phyloP scores from a whole-genome alignment of 2,113 vertebrate species.

The Sturnus vulgaris region DNA sequence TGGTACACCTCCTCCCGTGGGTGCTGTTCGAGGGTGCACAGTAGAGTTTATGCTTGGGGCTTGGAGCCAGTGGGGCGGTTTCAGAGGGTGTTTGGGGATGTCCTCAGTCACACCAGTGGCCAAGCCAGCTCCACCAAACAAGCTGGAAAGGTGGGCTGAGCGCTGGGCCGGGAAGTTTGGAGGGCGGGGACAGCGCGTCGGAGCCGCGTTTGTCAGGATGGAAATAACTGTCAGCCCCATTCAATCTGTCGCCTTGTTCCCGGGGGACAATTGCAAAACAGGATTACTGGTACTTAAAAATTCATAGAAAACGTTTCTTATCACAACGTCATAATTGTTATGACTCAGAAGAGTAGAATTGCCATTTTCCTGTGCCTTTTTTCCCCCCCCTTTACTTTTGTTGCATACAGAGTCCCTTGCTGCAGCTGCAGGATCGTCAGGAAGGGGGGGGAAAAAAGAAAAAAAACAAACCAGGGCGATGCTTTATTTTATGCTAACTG shows the following conservation, averaged over 20 bases:
- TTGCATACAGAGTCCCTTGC: constrained; percentile 73
- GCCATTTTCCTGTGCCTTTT: constrained; percentile 73
- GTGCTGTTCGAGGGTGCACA: accelerated
- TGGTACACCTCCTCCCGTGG: accelerated
- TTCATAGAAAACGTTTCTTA: constrained; percentile 77
- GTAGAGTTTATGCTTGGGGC: accelerated
- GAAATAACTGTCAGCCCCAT: constrained; percentile 61
- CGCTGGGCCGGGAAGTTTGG: constrained; percentile 17
- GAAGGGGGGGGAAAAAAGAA: background rate
- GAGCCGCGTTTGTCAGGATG: constrained; percentile 31
- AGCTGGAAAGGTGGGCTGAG: constrained; percentile 21
- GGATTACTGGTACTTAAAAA: constrained; percentile 76
- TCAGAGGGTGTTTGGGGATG: background rate
- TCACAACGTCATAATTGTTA: constrained; percentile 75
- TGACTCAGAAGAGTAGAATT: constrained; percentile 78
- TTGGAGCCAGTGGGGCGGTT: background rate
- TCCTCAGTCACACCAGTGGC: background rate
- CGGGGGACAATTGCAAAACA: constrained; percentile 60
- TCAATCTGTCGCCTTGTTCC: constrained; percentile 54
- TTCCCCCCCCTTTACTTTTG: constrained; percentile 66
- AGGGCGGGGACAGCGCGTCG: background rate
- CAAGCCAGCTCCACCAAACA: background rate
- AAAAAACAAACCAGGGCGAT: constrained; percentile 9
- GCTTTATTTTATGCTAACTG: constrained; percentile 82
- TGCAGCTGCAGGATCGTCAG: constrained; percentile 74